Evolutionary conservation across 2,113 vertebrate species (phyloP).

Genomic region (Lepisosteus oculatus): DNA sequence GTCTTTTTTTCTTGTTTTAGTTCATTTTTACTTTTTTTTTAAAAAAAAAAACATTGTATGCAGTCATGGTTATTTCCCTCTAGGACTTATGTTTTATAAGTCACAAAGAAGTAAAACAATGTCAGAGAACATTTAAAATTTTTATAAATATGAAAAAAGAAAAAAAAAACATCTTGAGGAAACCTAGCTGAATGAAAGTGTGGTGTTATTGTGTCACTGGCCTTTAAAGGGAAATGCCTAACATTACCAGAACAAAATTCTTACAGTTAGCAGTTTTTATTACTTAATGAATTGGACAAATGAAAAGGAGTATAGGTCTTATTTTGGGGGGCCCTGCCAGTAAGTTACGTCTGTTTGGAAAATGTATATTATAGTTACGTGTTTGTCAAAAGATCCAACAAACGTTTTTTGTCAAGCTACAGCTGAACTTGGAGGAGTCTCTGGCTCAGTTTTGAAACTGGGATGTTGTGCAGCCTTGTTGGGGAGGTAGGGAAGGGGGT

Average conservation of each 20-base stretch:
- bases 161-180: conserved; percentile 13
- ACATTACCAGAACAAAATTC: conserved; percentile 26
- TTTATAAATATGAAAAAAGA: conserved; percentile 24
- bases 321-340: background rate
- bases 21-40: background rate
- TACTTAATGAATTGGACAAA: conserved; percentile 27
- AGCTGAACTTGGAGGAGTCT: background rate
- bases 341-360: background rate
- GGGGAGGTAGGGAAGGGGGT: conserved; percentile 7
- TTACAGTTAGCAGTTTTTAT: conserved; percentile 16
- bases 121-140: conserved; percentile 35
- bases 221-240: conserved; percentile 26
- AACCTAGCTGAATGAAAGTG: conserved; percentile 3
- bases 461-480: conserved; percentile 1
- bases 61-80: conserved; percentile 33
- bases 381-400: background rate
- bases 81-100: conserved; percentile 33
- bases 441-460: background rate
- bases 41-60: conserved; percentile 28
- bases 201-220: conserved; percentile 24
- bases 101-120: conserved; percentile 22
- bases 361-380: background rate
- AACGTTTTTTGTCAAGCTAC: background rate
- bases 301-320: conserved; percentile 21
- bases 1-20: conserved; percentile 12